A percentile compares a stretch with the other conserved stretches of the same genome.
Conservation (phyloP, 2,888 invertebrate genomes). For the Agonum fuliginosum region DNA sequence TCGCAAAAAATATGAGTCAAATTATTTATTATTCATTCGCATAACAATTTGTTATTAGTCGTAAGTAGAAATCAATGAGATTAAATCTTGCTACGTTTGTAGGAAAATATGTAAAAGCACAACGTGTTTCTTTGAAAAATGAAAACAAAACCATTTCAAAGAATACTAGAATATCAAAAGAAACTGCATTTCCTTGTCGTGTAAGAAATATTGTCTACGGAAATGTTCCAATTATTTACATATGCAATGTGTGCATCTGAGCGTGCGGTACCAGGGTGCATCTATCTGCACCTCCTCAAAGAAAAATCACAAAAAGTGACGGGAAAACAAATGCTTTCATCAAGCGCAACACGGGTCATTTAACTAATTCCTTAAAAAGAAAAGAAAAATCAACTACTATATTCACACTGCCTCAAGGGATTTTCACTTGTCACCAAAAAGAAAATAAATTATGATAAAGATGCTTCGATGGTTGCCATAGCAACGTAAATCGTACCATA, state of each 20-base stretch:
- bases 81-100: too few relatives aligned
- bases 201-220: neutral
- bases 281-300: conserved; percentile 2
- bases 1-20: too few relatives aligned
- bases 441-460: conserved; percentile 58
- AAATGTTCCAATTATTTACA: conserved; percentile 7
- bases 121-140: too few relatives aligned
- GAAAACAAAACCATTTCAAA: neutral
- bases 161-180: neutral
- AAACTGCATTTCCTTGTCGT: neutral
- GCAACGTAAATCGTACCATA: conserved; percentile 55
- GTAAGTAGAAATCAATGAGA: too few relatives aligned
- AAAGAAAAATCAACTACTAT: conserved; percentile 25
- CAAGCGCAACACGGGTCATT: conserved; percentile 32
- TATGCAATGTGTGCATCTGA: conserved; percentile 4
- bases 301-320: conserved; percentile 27
- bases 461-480: conserved; percentile 53
- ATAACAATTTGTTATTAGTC: too few relatives aligned
- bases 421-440: conserved; percentile 45
- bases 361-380: conserved; percentile 32
- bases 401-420: conserved; percentile 9
- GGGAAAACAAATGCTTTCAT: conserved; percentile 20
- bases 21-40: too few relatives aligned
- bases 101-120: too few relatives aligned
- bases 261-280: neutral